These are phyloP conservation scores for Pachycephus smyrnensis DNA, from an alignment of 2,888 invertebrate species.

Conservation along the genomic window DNA sequence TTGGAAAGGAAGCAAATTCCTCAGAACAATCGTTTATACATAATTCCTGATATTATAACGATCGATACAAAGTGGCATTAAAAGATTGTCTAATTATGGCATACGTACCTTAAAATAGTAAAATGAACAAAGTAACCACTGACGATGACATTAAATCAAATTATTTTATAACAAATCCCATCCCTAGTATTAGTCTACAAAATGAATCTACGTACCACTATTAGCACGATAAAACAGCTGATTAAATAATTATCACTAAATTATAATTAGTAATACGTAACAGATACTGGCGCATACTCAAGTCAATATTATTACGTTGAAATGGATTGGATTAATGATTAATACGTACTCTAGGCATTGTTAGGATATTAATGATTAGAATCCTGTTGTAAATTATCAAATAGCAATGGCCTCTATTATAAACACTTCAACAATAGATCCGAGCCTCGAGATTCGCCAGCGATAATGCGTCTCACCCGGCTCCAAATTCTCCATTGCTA, in stretches of 20 bases:
- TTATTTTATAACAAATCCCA: neutral
- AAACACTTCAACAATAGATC: neutral
- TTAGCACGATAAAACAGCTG: no score
- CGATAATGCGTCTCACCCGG: neutral
- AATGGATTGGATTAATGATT: neutral
- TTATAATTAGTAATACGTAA: no score
- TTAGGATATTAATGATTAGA: neutral
- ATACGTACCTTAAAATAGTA: neutral
- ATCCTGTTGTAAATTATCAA: neutral
- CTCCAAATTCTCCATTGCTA: neutral
- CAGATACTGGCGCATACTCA: no score
- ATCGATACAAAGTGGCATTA: neutral
- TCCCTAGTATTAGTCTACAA: neutral
- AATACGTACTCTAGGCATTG: neutral
- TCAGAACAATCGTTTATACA: neutral
- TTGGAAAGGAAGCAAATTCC: neutral
- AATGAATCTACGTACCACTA: no score
- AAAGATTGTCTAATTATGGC: neutral
- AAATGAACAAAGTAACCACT: neutral
- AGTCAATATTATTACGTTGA: neutral
- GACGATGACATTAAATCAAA: neutral
- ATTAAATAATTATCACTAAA: no score
- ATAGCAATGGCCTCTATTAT: neutral
- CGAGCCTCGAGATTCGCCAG: neutral
- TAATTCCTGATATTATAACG: no score